A percentile compares a stretch with the other conserved stretches of the same genome.
These are phyloP conservation scores for Tinamus major DNA, from an alignment of 2,797 vertebrate species.

Conservation along the genomic window DNA sequence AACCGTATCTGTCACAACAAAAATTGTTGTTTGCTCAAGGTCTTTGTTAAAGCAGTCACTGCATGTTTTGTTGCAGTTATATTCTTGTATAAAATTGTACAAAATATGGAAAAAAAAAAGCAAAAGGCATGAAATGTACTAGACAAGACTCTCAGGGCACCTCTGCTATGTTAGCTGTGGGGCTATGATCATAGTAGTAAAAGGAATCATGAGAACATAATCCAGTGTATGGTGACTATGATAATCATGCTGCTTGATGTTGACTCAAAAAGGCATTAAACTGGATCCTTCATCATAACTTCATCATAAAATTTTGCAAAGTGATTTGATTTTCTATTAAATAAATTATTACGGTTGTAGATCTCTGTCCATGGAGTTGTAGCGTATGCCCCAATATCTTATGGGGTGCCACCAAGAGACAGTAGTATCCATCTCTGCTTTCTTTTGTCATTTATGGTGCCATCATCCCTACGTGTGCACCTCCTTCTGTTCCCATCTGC, in stretches of 20 bases:
- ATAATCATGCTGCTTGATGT: neutral
- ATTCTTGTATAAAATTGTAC: neutral
- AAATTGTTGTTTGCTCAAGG: neutral
- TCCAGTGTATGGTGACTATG: neutral
- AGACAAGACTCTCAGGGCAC: accelerated
- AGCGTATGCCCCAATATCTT: neutral
- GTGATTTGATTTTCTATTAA: neutral
- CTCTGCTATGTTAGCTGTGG: neutral
- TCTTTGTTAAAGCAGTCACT: neutral
- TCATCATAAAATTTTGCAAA: neutral
- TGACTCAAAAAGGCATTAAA: neutral
- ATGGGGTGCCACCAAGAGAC: accelerated
- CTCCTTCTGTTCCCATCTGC: neutral
- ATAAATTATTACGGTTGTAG: neutral
- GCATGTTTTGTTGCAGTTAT: neutral
- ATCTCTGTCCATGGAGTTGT: accelerated
- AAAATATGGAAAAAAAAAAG: neutral
- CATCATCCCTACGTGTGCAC: no score
- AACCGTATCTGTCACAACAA: neutral
- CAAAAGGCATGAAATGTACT: neutral
- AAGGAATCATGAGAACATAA: neutral
- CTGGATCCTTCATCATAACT: accelerated
- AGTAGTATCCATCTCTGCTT: neutral
- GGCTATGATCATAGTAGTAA: neutral
- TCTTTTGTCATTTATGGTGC: accelerated